Conservation (phyloP, 2,797 vertebrate species). For the Sarcoramphus papa region DNA sequence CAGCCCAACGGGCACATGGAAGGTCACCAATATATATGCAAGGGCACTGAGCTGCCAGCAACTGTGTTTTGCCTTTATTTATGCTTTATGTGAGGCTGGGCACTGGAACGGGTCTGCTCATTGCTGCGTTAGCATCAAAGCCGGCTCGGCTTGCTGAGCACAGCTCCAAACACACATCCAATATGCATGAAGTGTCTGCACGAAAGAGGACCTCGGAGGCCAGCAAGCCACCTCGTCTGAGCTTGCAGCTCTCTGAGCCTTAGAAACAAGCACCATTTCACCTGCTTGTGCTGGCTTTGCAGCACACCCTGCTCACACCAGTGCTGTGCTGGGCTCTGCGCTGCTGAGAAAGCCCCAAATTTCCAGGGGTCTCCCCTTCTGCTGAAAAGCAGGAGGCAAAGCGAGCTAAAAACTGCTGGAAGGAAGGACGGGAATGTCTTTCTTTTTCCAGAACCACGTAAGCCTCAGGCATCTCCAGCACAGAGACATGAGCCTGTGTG, state of each 20-base stretch:
- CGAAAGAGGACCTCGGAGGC: not conserved
- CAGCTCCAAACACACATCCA: not conserved
- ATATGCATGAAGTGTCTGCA: not conserved
- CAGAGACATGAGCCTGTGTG: not conserved
- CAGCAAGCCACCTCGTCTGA: not conserved
- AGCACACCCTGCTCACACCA: not conserved
- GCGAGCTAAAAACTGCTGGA: not conserved
- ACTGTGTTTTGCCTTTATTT: not conserved
- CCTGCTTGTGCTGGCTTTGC: not conserved
- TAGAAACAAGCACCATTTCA: not conserved
- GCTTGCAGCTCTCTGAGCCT: not conserved
- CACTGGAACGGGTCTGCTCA: not conserved
- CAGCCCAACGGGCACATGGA: not conserved
- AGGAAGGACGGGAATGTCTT: not conserved
- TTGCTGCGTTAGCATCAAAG: not conserved
- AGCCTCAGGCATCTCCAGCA: not conserved
- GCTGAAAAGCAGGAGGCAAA: not conserved
- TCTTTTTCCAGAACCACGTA: not conserved
- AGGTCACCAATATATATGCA: rapidly evolving
- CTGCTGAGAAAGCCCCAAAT: not conserved
- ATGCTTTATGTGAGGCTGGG: not conserved
- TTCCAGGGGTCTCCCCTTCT: not conserved
- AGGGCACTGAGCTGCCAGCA: rapidly evolving
- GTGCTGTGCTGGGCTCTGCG: rapidly evolving
- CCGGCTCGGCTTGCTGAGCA: rapidly evolving